Evolutionary conservation across 30 jellyfish, hydroid and myxozoan species (phyloP).

Genomic region (Turritopsis rubra): DNA sequence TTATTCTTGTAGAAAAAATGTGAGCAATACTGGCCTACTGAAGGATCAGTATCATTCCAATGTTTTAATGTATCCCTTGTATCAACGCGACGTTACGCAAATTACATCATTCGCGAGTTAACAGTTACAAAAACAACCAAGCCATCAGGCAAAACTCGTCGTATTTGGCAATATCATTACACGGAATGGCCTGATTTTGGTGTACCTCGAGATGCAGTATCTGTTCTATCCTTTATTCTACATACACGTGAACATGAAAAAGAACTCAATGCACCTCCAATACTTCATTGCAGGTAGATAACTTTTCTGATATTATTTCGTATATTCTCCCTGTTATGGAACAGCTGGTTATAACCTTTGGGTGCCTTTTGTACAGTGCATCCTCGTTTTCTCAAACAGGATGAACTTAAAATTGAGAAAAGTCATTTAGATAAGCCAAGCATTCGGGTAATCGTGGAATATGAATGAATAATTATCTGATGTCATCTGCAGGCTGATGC

Average conservation of each 20-base stretch:
- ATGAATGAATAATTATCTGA: too few relatives aligned
- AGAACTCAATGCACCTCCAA: slow-evolving; percentile 46
- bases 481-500: too few relatives aligned
- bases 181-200: slow-evolving; percentile 97
- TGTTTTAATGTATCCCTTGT: slow-evolving; percentile 38
- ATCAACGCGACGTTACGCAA: slow-evolving; percentile 57
- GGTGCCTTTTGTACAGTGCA: too few relatives aligned
- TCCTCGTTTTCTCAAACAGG: too few relatives aligned
- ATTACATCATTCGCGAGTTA: slow-evolving; percentile 54
- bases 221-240: slow-evolving; percentile 56
- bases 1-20: slow-evolving; percentile 59
- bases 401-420: too few relatives aligned
- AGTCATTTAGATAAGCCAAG: too few relatives aligned
- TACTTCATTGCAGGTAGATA: slow-evolving; percentile 67
- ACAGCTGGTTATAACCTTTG: too few relatives aligned
- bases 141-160: background rate
- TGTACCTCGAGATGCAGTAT: slow-evolving; percentile 57
- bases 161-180: slow-evolving; percentile 67
- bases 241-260: slow-evolving; percentile 59
- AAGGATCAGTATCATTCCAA: slow-evolving; percentile 43
- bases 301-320: background rate
- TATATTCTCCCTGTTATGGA: too few relatives aligned
- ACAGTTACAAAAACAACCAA: slow-evolving; percentile 7
- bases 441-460: too few relatives aligned
- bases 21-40: slow-evolving; percentile 89